Base-by-base conservation (phyloP, 1,140 invertebrate species). In the Aricia agestis region DNA sequence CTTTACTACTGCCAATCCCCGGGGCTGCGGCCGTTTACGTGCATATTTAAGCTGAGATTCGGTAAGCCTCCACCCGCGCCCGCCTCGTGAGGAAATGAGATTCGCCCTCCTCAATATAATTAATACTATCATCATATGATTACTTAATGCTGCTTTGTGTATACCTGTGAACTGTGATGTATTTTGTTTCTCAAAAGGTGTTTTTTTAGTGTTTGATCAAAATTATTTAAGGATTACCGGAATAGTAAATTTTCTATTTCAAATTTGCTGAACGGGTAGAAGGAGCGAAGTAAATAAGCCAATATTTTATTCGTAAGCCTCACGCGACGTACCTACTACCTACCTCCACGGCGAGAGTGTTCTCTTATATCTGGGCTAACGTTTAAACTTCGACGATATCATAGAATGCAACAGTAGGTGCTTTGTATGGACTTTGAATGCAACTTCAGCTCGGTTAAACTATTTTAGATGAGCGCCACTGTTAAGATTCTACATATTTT, bases 41-140 rank as follows among this genome's bases (percentile, higher is more conserved):
- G 59, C 59, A 19, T 63, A 63, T 63, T 63, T 63, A 63, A 59
- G 58, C 58, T 15, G 58, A 59, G 58, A 59, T 59, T 59, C 18
- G 15, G 58, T n/a, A 59, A 59, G n/a, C n/a, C 58, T 59, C 58
- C 13, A 5, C 36, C 52, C 52, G 52, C 52, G 52, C 1, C 5
- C n/a, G n/a, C n/a, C n/a, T 36, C 6, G 36, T 36, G 36, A 15
- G n/a, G 13, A 57, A 57, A 57, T 17, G 52, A 17, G 52, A 59
- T 59, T 59, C 18, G n/a, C 17, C 58, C 58, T n/a, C 6, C 58
- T 59, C 58, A 17, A 59, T 18, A 59, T 59, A 59, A 58, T 58
- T 36, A 36, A 36, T 36, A 36, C 36, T 36, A 7, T 36, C 36
- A 36, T 36, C 6, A 6, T 36, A 36, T 36, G 36, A 36, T 36